phyloP scores from a whole-genome alignment of 2,888 invertebrate species.

The Parnassius glacialis region DNA sequence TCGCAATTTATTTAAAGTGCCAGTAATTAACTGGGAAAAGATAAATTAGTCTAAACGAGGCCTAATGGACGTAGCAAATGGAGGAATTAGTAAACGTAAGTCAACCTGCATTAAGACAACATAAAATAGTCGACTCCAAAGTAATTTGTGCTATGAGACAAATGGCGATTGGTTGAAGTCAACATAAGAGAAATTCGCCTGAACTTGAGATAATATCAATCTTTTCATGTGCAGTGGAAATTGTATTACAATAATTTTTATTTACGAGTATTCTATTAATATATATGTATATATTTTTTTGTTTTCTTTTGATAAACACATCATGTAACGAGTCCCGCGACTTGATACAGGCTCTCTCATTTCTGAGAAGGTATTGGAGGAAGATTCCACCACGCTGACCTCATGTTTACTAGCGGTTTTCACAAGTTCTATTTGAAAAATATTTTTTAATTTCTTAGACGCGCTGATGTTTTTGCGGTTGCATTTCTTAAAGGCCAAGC shows the following conservation, averaged over 20 bases:
- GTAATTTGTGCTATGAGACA: constrained; percentile 14
- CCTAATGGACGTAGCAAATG: constrained; percentile 31
- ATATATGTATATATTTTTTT: too few relatives aligned
- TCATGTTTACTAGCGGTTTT: too few relatives aligned
- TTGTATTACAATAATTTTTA: background rate
- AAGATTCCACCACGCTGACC: too few relatives aligned
- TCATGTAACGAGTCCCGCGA: too few relatives aligned
- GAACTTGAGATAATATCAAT: constrained; percentile 8
- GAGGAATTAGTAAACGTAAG: constrained; percentile 20
- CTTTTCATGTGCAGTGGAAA: background rate
- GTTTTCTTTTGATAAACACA: too few relatives aligned
- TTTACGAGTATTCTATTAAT: too few relatives aligned
- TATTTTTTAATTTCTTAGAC: too few relatives aligned
- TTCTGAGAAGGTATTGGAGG: too few relatives aligned
- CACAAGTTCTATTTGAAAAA: too few relatives aligned
- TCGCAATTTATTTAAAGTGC: constrained; percentile 45
- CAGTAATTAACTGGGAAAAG: constrained; percentile 53
- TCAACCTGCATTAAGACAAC: background rate
- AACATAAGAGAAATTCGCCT: constrained; percentile 5
- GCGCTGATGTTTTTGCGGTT: too few relatives aligned
- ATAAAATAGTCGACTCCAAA: constrained; percentile 1
- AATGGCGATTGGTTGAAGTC: constrained; percentile 2
- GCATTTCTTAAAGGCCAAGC: too few relatives aligned
- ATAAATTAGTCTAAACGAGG: constrained; percentile 61
- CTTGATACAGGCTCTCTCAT: too few relatives aligned